Base-by-base conservation (phyloP, 2,113 vertebrate species). In the Labeo catla region DNA sequence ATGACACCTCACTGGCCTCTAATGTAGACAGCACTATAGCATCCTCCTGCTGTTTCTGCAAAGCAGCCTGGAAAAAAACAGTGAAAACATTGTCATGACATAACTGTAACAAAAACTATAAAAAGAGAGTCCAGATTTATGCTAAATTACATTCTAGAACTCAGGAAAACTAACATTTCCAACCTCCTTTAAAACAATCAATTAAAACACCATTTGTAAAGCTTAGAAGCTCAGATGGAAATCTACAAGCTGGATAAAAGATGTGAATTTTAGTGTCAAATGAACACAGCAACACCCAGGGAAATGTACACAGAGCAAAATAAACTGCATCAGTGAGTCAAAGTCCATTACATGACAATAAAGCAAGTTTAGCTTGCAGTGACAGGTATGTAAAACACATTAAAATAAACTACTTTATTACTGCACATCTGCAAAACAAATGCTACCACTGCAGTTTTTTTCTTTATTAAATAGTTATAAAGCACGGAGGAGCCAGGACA, bases 31-130 rank as follows among this genome's bases (percentile, higher is more conserved):
- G 90, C 45, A 94, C 90, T 86, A 93, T 86, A 36, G 92, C 93
- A 0, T 95, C 95, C 68, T 95, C 94, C 88, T 98, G 97, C 78
- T 99, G 98, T 76, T 97, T 98, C 94, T 99, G 97, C 85, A 99
- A 92, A 45, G 97, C 97, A 57, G 97, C 98, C 98, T 99, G 78
- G 21, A 88, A 39, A 39, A 13, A 0, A 59, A 19, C 63, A 7
- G 23, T 1, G 73, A 70, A 28, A 39, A 76, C 6, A 50, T 45
- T 72, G 68, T 8, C 19, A 72, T 10, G 1, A 43, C 8, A 43
- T 36, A 8, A 43, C 21, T 19, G 21, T 52, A 74, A 28, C 6
- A 57, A 57, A 23, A 15, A n/a, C n/a, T n/a, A n/a, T n/a, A n/a
- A n/a, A n/a, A n/a, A n/a, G n/a, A n/a, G 28, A 28, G 63, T 6